These are phyloP conservation scores for Sinella curviseta DNA, from an alignment of 1,140 invertebrate species.

Conservation along the genomic window DNA sequence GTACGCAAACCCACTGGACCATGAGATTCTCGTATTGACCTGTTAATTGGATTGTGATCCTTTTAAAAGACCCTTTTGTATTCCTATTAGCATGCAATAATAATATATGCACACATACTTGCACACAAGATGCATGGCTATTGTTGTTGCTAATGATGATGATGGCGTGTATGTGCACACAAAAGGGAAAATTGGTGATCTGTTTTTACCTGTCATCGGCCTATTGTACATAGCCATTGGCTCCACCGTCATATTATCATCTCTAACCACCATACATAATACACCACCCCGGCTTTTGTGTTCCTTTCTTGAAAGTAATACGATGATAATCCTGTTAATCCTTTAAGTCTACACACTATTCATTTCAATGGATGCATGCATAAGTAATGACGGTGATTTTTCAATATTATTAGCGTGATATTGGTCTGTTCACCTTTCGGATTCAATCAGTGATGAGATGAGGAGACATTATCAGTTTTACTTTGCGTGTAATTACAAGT, in stretches of 20 bases:
- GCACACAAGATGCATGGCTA: neutral
- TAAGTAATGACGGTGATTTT: neutral
- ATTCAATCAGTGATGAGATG: neutral
- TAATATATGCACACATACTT: neutral
- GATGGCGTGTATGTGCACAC: neutral
- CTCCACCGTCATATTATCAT: too few relatives aligned
- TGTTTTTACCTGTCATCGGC: neutral
- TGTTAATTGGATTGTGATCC: neutral
- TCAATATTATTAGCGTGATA: neutral
- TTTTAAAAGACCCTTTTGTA: neutral
- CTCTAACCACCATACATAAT: too few relatives aligned
- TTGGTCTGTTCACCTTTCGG: neutral
- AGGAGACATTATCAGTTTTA: neutral
- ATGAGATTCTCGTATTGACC: neutral
- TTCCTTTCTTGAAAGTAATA: neutral
- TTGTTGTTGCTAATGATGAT: neutral
- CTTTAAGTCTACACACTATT: constrained; percentile 5
- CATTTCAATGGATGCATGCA: neutral
- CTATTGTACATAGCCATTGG: neutral
- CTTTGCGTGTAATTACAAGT: neutral
- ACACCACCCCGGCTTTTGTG: neutral
- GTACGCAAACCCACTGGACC: neutral
- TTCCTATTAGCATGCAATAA: neutral
- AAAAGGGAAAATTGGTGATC: neutral
- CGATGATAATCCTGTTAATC: constrained; percentile 12